phyloP scores from a whole-genome alignment of 2,113 vertebrate genomes.

The Odocoileus virginianus region DNA sequence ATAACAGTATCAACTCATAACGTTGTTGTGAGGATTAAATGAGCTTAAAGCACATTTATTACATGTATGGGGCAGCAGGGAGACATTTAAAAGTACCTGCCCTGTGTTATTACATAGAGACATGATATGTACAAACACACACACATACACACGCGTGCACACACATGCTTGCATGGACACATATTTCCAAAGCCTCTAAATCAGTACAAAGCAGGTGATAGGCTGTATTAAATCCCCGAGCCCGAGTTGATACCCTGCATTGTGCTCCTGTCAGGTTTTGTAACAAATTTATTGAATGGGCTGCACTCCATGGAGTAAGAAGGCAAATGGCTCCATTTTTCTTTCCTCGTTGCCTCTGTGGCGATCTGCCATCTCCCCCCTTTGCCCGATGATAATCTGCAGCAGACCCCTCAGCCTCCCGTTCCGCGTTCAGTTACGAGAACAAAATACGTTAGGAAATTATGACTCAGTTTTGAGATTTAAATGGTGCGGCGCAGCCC shows the following conservation, averaged over 20 bases:
- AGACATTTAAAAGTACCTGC: not conserved
- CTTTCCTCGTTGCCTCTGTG: not conserved
- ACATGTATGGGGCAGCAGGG: not conserved
- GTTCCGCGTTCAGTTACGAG: not conserved
- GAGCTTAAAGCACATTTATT: not conserved
- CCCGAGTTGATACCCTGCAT: not conserved
- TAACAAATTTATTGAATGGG: not conserved
- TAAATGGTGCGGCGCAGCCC: not conserved
- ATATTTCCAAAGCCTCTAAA: not conserved
- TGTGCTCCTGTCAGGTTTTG: not conserved
- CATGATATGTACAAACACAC: rapidly evolving
- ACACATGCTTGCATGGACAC: not conserved
- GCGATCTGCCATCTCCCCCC: no score
- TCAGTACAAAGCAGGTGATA: not conserved
- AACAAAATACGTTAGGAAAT: not conserved
- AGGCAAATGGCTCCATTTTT: not conserved
- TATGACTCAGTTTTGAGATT: not conserved
- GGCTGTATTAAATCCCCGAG: not conserved
- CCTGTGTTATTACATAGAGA: not conserved
- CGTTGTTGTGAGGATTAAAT: not conserved
- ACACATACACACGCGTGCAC: rapidly evolving
- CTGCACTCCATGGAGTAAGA: not conserved
- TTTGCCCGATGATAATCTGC: not conserved
- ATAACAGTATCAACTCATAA: not conserved
- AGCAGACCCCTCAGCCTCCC: not conserved